A percentile compares a stretch with the other conserved stretches of the same genome.
phyloP scores from a whole-genome alignment of 92 coral and sea anemone species.

The Parazoanthus atlanticus region DNA sequence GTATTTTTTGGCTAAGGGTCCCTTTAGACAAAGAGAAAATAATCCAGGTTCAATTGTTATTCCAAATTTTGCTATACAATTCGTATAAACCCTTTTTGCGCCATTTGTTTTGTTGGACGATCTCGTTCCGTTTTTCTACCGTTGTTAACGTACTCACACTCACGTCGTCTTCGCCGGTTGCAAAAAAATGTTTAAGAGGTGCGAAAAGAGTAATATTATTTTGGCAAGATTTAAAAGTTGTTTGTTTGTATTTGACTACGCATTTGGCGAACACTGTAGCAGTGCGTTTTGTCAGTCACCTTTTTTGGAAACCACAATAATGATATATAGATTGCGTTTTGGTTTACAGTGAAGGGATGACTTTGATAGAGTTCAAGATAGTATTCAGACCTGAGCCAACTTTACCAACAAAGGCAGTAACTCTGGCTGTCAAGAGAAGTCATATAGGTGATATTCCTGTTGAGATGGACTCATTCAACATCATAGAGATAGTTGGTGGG shows the following conservation, averaged over 20 bases:
- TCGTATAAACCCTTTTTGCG: too few species aligned
- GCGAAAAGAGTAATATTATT: neutral
- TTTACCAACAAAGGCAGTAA: constrained; percentile 67
- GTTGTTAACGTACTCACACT: too few species aligned
- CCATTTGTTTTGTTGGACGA: too few species aligned
- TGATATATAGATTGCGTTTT: neutral
- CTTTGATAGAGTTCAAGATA: constrained; percentile 71
- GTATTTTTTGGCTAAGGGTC: too few species aligned
- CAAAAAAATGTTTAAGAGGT: too few species aligned
- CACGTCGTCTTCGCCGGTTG: too few species aligned
- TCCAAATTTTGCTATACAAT: too few species aligned
- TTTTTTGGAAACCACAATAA: neutral
- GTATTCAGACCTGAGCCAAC: constrained; percentile 66
- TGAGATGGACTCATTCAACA: constrained; percentile 70
- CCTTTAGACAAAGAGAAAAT: too few species aligned
- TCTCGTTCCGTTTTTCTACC: too few species aligned
- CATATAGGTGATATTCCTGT: constrained; percentile 56
- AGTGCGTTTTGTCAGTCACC: neutral
- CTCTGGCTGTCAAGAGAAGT: constrained; percentile 78
- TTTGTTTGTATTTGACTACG: too few species aligned
- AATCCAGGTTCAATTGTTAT: too few species aligned
- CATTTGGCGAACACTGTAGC: neutral
- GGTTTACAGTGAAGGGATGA: constrained; percentile 64
- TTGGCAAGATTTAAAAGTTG: neutral
- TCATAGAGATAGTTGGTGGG: constrained; percentile 78